Evolutionary conservation across 1,140 invertebrate genomes (phyloP).

Genomic region (Ladona fulva): DNA sequence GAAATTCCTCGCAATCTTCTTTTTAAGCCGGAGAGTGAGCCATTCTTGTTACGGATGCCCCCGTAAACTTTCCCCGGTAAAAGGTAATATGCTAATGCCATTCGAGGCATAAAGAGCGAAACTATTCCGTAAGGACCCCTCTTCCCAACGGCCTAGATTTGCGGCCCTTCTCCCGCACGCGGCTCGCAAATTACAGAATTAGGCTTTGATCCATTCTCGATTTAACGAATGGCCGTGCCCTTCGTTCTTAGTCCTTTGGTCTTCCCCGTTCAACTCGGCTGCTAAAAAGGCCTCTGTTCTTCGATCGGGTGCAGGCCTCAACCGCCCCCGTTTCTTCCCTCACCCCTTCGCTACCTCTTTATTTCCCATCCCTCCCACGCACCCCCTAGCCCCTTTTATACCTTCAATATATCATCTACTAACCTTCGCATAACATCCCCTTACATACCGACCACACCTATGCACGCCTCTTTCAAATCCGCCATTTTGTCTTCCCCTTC

Average conservation of each 20-base stretch:
- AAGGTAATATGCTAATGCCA: not conserved
- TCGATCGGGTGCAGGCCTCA: not conserved
- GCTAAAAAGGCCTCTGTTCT: not conserved
- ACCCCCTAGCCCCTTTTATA: not conserved
- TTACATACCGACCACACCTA: not conserved
- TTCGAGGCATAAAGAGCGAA: not conserved
- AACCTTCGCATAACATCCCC: conserved; percentile 5
- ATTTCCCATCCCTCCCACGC: too few species aligned
- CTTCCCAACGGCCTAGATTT: not conserved
- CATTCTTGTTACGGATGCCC: too few species aligned
- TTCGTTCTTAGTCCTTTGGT: not conserved
- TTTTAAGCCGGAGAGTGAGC: too few species aligned
- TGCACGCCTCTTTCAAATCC: not conserved
- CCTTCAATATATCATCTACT: not conserved
- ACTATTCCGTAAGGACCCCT: not conserved
- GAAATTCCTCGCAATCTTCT: too few species aligned
- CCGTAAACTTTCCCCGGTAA: not conserved
- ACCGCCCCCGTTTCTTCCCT: too few species aligned
- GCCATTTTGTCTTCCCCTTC: not conserved
- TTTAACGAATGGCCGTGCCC: not conserved
- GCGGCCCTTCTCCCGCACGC: not conserved
- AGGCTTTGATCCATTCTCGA: not conserved
- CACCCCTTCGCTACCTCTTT: not conserved
- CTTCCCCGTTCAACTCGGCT: not conserved
- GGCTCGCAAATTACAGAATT: not conserved